These are phyloP conservation scores for Cheilosia soror DNA, from an alignment of 2,888 invertebrate species.

Conservation along the genomic window DNA sequence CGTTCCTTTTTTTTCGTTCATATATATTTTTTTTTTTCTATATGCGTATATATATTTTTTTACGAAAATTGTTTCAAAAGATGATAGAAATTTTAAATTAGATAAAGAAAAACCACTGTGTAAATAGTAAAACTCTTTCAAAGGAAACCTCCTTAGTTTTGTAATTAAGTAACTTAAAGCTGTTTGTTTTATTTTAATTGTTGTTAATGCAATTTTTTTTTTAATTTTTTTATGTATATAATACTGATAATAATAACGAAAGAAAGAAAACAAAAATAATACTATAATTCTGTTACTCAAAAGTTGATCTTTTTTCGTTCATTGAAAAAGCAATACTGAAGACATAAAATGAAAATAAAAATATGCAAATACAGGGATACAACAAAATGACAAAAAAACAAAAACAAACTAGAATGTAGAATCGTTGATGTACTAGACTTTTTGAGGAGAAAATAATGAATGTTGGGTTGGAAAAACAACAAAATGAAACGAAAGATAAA, in stretches of 20 bases:
- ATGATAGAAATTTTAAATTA: conserved; percentile 35
- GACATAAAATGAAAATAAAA: conserved; percentile 5
- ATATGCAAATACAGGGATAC: conserved; percentile 19
- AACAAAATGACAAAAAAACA: conserved; percentile 9
- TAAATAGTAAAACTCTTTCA: conserved; percentile 58
- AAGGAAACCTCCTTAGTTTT: conserved; percentile 57
- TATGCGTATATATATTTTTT: conserved; percentile 74
- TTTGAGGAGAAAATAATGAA: conserved; percentile 56
- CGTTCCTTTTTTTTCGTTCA: conserved; percentile 54
- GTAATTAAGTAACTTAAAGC: conserved; percentile 65
- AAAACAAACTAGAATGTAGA: conserved; percentile 19
- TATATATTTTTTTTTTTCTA: conserved; percentile 44
- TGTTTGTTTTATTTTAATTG: conserved; percentile 33
- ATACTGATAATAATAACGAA: conserved; percentile 31
- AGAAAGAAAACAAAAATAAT: conserved; percentile 24
- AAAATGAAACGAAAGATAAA: conserved; percentile 37
- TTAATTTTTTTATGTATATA: conserved; percentile 65
- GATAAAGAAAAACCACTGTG: conserved; percentile 45
- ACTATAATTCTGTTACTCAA: conserved; percentile 59
- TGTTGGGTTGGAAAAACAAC: conserved; percentile 1
- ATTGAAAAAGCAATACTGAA: conserved; percentile 29
- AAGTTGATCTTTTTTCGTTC: conserved; percentile 41
- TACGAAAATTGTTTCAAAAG: conserved; percentile 66
- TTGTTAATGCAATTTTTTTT: conserved; percentile 59
- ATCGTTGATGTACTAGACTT: conserved; percentile 46